phyloP scores from a whole-genome alignment of 2,113 vertebrate genomes.

The Falcunculus frontatus region DNA sequence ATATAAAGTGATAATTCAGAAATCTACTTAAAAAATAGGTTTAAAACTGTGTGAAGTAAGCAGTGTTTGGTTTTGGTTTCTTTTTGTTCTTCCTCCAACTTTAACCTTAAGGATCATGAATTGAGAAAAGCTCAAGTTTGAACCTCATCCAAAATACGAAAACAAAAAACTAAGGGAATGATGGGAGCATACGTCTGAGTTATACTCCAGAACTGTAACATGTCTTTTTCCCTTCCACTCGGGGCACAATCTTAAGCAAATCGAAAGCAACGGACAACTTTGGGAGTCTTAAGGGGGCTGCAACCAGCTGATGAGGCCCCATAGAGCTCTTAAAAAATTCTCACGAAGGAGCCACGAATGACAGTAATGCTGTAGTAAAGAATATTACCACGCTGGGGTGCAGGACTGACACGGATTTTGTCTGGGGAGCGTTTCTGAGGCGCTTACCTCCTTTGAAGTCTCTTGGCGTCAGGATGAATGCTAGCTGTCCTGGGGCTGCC shows the following conservation, averaged over 20 bases:
- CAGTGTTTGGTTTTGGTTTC: neutral
- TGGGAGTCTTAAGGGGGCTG: neutral
- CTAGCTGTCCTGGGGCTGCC: constrained; percentile 63
- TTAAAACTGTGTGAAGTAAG: neutral
- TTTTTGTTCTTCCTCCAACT: neutral
- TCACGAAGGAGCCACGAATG: neutral
- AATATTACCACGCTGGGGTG: neutral
- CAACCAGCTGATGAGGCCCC: neutral
- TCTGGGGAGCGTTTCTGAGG: constrained; percentile 47
- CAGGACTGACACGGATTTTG: neutral
- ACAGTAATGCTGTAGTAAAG: neutral
- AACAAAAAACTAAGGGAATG: neutral
- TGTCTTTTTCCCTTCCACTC: neutral
- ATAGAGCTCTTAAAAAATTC: neutral
- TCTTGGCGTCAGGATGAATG: constrained; percentile 49
- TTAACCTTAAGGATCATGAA: neutral
- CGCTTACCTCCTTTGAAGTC: constrained; percentile 63
- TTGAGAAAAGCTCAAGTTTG: neutral
- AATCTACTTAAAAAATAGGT: neutral
- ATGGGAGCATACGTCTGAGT: neutral
- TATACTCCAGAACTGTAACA: neutral
- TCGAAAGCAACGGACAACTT: neutral
- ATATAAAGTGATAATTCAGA: neutral
- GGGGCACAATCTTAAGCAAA: neutral
- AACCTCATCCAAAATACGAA: neutral